Conservation (phyloP, 2,888 invertebrate species). For the Polylopha cassiicola region DNA sequence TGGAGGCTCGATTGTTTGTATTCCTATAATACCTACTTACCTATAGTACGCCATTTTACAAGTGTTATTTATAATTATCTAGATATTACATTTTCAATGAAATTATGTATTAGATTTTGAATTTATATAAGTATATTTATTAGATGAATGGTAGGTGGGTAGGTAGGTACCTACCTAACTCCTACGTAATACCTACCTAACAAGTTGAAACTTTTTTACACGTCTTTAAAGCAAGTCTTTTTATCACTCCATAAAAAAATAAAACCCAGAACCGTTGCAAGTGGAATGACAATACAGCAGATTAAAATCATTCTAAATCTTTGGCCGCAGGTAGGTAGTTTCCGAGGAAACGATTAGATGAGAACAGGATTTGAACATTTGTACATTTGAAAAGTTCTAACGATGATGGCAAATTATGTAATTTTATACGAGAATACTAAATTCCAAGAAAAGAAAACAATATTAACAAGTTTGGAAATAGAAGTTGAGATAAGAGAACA, state of each 20-base stretch:
- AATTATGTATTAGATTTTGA: too few species aligned
- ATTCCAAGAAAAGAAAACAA: background rate
- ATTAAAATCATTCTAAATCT: conserved; percentile 21
- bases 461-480: background rate
- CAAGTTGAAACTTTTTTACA: too few species aligned
- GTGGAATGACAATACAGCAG: conserved; percentile 17
- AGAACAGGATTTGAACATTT: background rate
- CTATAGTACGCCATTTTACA: conserved; percentile 16
- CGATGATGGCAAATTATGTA: background rate
- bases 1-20: conserved; percentile 29
- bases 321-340: conserved; percentile 16
- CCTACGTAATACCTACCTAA: too few species aligned
- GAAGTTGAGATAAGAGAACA: conserved; percentile 9
- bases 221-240: conserved; percentile 1
- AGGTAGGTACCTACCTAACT: too few species aligned
- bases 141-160: too few species aligned
- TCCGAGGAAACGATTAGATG: conserved; percentile 7
- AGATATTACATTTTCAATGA: too few species aligned
- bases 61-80: too few species aligned
- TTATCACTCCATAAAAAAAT: conserved; percentile 3
- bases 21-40: too few species aligned
- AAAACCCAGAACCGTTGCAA: conserved; percentile 11
- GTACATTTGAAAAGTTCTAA: conserved; percentile 1
- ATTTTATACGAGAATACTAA: background rate
- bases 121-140: too few species aligned